phyloP scores from a whole-genome alignment of 2,113 vertebrate species.

The Sinocyclocheilus anophthalmus region DNA sequence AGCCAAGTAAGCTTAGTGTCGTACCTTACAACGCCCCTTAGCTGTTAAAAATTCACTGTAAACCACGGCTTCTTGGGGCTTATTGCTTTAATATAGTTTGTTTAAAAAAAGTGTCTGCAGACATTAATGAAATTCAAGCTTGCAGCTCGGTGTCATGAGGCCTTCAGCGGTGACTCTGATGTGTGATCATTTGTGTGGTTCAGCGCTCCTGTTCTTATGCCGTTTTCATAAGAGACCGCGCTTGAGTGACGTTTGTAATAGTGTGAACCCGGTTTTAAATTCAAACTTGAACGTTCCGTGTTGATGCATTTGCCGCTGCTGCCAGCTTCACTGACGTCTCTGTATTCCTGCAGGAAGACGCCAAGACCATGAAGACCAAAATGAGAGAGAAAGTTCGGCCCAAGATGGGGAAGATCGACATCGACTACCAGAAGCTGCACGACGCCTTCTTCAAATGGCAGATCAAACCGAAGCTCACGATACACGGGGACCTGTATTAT shows the following conservation, averaged over 20 bases:
- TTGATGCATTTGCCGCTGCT: background rate
- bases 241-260: background rate
- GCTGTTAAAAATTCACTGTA: too few relatives aligned
- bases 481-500: constrained; percentile 92
- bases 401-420: constrained; percentile 96
- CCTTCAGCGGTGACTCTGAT: background rate
- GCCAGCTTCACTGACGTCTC: background rate
- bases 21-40: too few relatives aligned
- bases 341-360: constrained; percentile 80
- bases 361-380: constrained; percentile 96
- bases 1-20: too few relatives aligned
- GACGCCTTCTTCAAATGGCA: constrained; percentile 98
- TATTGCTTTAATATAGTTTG: too few relatives aligned
- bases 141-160: background rate
- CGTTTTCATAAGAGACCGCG: too few relatives aligned
- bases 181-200: background rate
- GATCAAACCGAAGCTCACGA: constrained; percentile 92
- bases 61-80: too few relatives aligned
- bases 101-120: background rate
- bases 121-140: background rate
- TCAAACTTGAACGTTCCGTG: background rate
- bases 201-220: background rate
- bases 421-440: constrained; percentile 95
- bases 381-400: constrained; percentile 96
- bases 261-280: background rate